These are phyloP conservation scores for Protaetia brevitarsis DNA, from an alignment of 1,140 invertebrate species.

Conservation along the genomic window DNA sequence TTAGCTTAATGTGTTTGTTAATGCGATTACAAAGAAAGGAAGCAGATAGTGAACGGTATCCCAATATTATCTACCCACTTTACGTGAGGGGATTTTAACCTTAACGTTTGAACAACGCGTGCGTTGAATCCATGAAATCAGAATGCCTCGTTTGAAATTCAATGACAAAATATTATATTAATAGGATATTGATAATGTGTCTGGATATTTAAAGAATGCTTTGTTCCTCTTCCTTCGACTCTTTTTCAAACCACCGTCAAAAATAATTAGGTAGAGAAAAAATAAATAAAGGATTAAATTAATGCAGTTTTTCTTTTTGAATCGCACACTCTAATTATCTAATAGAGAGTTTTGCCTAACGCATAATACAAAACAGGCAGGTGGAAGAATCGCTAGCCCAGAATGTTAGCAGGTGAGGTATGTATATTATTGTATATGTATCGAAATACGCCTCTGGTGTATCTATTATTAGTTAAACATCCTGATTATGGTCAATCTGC, in stretches of 20 bases:
- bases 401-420: slow-evolving; percentile 14
- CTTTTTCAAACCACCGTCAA: too few species aligned
- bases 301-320: not conserved
- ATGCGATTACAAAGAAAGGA: not conserved
- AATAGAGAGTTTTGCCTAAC: not conserved
- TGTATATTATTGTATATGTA: too few species aligned
- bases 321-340: not conserved
- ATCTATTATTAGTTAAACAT: slow-evolving; percentile 11
- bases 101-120: not conserved
- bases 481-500: not conserved
- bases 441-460: not conserved
- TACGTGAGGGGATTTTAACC: not conserved
- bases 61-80: not conserved
- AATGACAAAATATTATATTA: too few species aligned
- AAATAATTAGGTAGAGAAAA: not conserved
- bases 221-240: too few species aligned
- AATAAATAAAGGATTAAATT: slow-evolving; percentile 7
- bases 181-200: too few species aligned
- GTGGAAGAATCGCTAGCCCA: not conserved
- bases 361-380: not conserved
- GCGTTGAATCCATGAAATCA: not conserved
- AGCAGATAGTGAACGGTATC: not conserved
- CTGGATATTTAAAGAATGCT: too few species aligned
- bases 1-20: slow-evolving; percentile 17
- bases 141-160: too few species aligned